A percentile compares a stretch with the other conserved stretches of the same genome.
These are phyloP conservation scores for Perognathus longimembris DNA, from an alignment of 2,113 vertebrate species.

Conservation along the genomic window DNA sequence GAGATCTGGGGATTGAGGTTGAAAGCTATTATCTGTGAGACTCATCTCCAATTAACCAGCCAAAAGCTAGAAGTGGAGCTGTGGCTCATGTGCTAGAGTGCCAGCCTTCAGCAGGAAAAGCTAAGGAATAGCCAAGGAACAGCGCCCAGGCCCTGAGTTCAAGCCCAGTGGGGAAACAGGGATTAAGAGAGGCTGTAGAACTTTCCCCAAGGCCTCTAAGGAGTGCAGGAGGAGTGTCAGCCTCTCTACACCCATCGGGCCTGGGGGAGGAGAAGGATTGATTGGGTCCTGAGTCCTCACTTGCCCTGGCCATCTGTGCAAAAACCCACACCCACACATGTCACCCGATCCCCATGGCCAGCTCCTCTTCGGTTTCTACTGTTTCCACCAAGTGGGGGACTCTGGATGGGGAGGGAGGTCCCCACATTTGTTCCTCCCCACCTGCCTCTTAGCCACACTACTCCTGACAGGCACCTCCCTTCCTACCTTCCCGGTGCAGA, in stretches of 20 bases:
- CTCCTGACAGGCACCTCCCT: slow-evolving; percentile 60
- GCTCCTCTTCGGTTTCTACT: slow-evolving; percentile 60
- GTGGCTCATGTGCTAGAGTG: no score
- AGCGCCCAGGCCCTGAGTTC: no score
- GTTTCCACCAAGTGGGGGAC: slow-evolving; percentile 73
- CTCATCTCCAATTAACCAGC: no score
- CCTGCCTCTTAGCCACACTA: neutral
- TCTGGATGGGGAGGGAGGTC: neutral
- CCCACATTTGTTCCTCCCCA: neutral
- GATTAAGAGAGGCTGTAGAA: neutral
- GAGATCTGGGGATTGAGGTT: no score
- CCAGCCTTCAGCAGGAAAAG: neutral
- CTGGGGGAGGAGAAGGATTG: neutral
- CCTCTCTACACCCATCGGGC: neutral
- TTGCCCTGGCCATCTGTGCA: slow-evolving; percentile 1
- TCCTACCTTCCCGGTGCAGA: slow-evolving; percentile 50
- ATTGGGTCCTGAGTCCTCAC: slow-evolving; percentile 34
- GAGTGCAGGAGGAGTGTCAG: neutral
- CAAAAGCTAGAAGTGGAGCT: no score
- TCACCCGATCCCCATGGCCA: slow-evolving; percentile 62
- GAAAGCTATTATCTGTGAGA: no score
- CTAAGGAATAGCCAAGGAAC: neutral
- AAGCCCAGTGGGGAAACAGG: neutral
- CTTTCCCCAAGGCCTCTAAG: neutral
- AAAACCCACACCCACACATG: slow-evolving; percentile 52